A percentile compares a stretch with the other conserved stretches of the same genome.
Evolutionary conservation across 2,797 vertebrate species (phyloP).

Genomic region (Pangasius sanitwongsei): DNA sequence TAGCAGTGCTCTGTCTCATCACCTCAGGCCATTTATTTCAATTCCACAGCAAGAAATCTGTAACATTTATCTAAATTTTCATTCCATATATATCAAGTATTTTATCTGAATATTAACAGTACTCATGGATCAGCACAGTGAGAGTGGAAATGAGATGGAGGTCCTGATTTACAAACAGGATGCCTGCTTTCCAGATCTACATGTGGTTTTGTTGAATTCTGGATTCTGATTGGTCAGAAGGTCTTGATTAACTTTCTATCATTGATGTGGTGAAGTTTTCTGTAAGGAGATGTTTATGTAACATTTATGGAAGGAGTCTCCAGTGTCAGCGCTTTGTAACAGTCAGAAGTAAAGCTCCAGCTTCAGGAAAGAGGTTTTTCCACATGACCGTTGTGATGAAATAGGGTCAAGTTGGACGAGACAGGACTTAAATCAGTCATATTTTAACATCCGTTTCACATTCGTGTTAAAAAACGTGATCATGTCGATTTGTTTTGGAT

Average conservation of each 20-base stretch:
- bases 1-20: background rate
- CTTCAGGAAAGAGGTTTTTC: background rate
- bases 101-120: background rate
- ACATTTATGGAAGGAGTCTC: background rate
- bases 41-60: background rate
- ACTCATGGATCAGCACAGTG: background rate
- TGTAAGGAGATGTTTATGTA: background rate
- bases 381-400: background rate
- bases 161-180: background rate
- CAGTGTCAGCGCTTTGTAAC: background rate
- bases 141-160: background rate
- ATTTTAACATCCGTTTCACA: too few species aligned
- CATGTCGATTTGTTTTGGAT: too few species aligned
- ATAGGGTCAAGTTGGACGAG: too few species aligned
- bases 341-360: background rate
- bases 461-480: too few species aligned
- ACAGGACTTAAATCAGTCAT: too few species aligned
- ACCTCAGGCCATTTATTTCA: background rate
- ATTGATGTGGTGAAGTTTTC: background rate
- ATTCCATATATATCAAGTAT: background rate
- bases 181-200: background rate
- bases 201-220: background rate
- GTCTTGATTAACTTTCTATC: background rate
- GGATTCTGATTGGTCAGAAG: background rate
- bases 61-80: background rate